Evolutionary conservation across 2,113 vertebrate genomes (phyloP).

Genomic region (Sinocyclocheilus anophthalmus): DNA sequence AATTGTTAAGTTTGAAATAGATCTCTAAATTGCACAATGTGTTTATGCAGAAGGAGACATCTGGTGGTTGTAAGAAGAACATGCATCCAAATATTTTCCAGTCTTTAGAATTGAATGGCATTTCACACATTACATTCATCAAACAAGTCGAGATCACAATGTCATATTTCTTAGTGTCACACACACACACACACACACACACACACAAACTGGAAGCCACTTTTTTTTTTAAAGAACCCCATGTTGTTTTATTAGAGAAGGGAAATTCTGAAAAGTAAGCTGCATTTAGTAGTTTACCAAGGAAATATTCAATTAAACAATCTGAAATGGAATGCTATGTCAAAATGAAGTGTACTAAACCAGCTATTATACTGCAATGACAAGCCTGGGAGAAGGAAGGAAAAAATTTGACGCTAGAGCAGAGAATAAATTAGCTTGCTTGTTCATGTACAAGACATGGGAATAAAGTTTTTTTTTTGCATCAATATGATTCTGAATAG

Average conservation of each 20-base stretch:
- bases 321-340: slow-evolving; percentile 47
- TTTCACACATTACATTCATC: background rate
- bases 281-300: slow-evolving; percentile 64
- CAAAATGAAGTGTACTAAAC: slow-evolving; percentile 27
- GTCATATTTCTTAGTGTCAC: background rate
- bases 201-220: background rate
- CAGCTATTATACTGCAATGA: background rate
- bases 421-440: slow-evolving; percentile 11
- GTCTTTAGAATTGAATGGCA: no score
- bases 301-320: slow-evolving; percentile 56
- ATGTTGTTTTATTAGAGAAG: slow-evolving; percentile 76
- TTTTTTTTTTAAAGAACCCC: slow-evolving; percentile 37
- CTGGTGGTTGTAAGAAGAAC: background rate
- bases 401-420: background rate
- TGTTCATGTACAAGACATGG: slow-evolving; percentile 1
- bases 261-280: slow-evolving; percentile 57
- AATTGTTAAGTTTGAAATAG: slow-evolving; percentile 17
- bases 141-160: no score
- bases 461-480: background rate
- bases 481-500: background rate
- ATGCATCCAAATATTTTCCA: background rate
- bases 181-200: slow-evolving; percentile 5
- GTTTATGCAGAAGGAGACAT: slow-evolving; percentile 4
- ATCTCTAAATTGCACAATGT: background rate
- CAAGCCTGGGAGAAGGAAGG: background rate